Evolutionary conservation across 2,888 invertebrate species (phyloP).

Genomic region (Agonum fuliginosum): DNA sequence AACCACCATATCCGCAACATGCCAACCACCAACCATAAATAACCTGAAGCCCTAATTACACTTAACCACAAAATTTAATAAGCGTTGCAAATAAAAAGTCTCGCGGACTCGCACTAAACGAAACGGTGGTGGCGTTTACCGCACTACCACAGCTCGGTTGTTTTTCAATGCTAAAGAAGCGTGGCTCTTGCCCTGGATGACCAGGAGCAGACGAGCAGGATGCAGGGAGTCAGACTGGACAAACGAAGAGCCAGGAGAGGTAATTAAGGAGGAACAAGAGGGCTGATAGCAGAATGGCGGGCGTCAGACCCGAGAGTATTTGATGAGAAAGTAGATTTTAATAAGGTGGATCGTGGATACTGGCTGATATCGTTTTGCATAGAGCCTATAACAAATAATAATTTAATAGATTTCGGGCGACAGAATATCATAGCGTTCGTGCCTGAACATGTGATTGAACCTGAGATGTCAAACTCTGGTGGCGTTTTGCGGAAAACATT

Average conservation of each 20-base stretch:
- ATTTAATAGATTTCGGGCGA: no score
- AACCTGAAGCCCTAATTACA: not conserved
- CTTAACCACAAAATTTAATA: slow-evolving; percentile 41
- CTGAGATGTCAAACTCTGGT: no score
- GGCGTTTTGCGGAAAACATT: no score
- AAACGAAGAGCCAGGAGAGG: slow-evolving; percentile 17
- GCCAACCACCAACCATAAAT: not conserved
- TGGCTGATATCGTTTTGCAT: not conserved
- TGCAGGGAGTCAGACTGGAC: not conserved
- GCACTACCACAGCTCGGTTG: no score
- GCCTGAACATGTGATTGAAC: no score
- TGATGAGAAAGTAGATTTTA: slow-evolving; percentile 44
- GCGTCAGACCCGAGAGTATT: slow-evolving; percentile 45
- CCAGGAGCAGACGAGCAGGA: not conserved
- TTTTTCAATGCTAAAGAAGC: no score
- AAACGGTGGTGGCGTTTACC: not conserved
- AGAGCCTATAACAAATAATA: no score
- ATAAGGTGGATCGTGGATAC: not conserved
- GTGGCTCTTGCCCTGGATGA: no score
- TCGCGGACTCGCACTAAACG: not conserved
- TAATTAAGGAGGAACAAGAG: slow-evolving; percentile 53
- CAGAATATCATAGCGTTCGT: no score
- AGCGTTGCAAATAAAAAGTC: slow-evolving; percentile 27
- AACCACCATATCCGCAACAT: not conserved
- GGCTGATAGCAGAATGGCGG: slow-evolving; percentile 46